Evolutionary conservation across 2,113 vertebrate species (phyloP).

Genomic region (Bubo blakistoni): DNA sequence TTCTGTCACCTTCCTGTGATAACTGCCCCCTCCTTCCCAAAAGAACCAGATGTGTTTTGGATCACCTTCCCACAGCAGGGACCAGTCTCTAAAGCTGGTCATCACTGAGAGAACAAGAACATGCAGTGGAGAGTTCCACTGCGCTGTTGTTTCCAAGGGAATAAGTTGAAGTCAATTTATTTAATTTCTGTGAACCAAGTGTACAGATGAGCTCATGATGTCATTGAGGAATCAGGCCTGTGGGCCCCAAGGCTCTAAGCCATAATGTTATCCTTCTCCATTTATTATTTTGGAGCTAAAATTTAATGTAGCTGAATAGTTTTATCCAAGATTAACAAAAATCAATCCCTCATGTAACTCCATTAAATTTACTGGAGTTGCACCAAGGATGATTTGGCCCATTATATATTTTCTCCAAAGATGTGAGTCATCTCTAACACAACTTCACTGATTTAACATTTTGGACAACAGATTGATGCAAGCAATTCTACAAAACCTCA

Average conservation of each 20-base stretch:
- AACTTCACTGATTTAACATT: neutral
- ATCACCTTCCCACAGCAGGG: neutral
- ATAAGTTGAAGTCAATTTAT: neutral
- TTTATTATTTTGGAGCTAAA: constrained; percentile 23
- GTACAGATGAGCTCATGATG: neutral
- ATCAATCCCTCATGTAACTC: neutral
- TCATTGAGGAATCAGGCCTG: neutral
- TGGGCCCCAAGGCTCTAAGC: neutral
- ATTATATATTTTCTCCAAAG: constrained; percentile 15
- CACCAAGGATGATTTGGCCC: neutral
- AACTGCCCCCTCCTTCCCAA: neutral
- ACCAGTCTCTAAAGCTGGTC: neutral
- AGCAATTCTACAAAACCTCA: neutral
- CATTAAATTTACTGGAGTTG: neutral
- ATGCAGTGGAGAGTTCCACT: neutral
- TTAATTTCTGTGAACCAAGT: neutral
- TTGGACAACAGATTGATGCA: neutral
- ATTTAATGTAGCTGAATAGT: neutral
- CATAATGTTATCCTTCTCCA: neutral
- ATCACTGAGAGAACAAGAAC: neutral
- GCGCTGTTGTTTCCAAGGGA: neutral
- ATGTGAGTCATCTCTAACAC: neutral
- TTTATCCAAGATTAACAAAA: constrained; percentile 40
- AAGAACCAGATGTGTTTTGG: neutral
- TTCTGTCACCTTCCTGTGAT: neutral